phyloP scores from a whole-genome alignment of 2,113 vertebrate genomes.

The Pangasianodon gigas region DNA sequence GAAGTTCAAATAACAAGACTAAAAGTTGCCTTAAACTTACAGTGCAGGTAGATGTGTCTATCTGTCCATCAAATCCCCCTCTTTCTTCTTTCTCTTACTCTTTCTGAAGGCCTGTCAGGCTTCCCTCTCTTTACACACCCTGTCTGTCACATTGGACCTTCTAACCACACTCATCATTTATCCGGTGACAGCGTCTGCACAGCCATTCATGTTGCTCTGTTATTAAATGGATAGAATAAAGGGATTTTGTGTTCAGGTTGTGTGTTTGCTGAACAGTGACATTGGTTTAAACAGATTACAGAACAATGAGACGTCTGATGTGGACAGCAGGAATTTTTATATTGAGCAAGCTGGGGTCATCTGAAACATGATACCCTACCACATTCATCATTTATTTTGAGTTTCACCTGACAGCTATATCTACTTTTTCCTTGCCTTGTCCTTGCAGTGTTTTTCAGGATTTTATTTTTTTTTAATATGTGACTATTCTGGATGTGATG shows the following conservation, averaged over 20 bases:
- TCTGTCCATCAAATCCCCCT: slow-evolving; percentile 1
- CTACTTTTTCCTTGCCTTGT: neutral
- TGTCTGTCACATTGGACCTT: slow-evolving; percentile 29
- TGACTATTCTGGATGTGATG: neutral
- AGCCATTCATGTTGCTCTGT: slow-evolving; percentile 8
- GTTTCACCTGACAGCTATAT: neutral
- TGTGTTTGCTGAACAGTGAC: neutral
- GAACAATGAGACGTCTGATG: neutral
- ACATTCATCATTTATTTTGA: neutral
- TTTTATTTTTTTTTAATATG: neutral
- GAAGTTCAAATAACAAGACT: neutral
- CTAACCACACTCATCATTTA: slow-evolving; percentile 1
- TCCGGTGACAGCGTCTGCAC: slow-evolving; percentile 25
- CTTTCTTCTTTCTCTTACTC: slow-evolving; percentile 6
- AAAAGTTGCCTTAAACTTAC: neutral
- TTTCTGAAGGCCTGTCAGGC: neutral
- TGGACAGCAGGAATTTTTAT: neutral
- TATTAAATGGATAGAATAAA: neutral
- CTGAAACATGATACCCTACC: neutral
- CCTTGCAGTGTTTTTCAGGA: neutral
- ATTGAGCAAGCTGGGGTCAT: neutral
- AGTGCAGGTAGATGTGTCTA: neutral
- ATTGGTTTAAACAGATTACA: slow-evolving; percentile 3
- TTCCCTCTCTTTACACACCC: slow-evolving; percentile 11
- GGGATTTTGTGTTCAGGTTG: neutral